Evolutionary conservation across 1,140 invertebrate genomes (phyloP).

Genomic region (Hormaphis cornu): DNA sequence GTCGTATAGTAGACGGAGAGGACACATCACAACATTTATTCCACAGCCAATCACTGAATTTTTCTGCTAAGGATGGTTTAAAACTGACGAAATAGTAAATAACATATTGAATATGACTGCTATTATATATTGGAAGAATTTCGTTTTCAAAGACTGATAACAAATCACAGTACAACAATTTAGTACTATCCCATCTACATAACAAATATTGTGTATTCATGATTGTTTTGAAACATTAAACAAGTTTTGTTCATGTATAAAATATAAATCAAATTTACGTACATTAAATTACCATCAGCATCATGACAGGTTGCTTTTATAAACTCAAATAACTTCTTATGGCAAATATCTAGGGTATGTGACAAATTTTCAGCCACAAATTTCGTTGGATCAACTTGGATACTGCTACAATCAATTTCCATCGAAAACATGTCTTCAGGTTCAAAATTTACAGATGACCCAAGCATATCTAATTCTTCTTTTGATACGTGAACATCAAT

Average conservation of each 20-base stretch:
- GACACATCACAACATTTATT: conserved; percentile 60
- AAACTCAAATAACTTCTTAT: conserved; percentile 53
- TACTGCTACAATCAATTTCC: conserved; percentile 43
- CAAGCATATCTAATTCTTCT: conserved; percentile 46
- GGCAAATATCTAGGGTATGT: conserved; percentile 54
- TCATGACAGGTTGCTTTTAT: conserved; percentile 46
- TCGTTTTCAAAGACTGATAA: conserved; percentile 56
- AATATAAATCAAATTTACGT: background rate
- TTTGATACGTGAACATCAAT: conserved; percentile 58
- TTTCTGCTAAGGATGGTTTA: conserved; percentile 53
- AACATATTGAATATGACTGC: conserved; percentile 67
- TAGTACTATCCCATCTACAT: conserved; percentile 43
- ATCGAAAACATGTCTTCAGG: conserved; percentile 46
- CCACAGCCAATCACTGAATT: conserved; percentile 65
- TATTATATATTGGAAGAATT: conserved; percentile 62
- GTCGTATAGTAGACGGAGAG: conserved; percentile 54
- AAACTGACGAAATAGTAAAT: conserved; percentile 67
- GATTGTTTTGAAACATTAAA: no score
- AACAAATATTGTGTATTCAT: no score
- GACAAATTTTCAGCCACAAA: conserved; percentile 43
- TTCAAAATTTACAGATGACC: conserved; percentile 41
- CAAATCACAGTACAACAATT: conserved; percentile 36
- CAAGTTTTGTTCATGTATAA: no score
- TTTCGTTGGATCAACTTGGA: conserved; percentile 40
- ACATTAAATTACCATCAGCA: conserved; percentile 35